These are phyloP conservation scores for Hydrophis major DNA, from an alignment of 2,797 vertebrate species.

Conservation along the genomic window DNA sequence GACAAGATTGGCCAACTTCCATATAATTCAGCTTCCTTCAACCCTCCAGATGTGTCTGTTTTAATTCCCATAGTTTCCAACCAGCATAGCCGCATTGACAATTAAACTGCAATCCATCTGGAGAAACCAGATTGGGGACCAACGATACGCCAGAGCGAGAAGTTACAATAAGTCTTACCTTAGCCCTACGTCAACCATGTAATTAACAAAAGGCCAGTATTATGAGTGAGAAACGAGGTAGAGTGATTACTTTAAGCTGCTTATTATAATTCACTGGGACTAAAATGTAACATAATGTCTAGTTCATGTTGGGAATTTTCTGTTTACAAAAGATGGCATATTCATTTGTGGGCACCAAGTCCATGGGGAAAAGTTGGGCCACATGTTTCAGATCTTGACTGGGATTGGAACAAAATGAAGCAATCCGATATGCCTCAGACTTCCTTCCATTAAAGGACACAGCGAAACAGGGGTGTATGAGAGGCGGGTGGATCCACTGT, in stretches of 20 bases:
- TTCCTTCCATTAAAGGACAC: background rate
- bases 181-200: background rate
- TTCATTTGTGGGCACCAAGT: background rate
- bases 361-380: background rate
- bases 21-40: background rate
- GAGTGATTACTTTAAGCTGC: background rate
- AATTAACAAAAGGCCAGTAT: background rate
- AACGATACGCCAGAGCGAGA: background rate
- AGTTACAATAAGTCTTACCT: background rate
- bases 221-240: background rate
- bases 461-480: background rate
- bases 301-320: background rate
- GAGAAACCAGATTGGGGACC: background rate
- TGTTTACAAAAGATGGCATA: background rate
- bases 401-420: background rate
- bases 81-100: background rate
- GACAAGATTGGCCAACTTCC: background rate
- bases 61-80: background rate
- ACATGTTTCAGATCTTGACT: background rate
- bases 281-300: background rate
- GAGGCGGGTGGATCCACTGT: background rate
- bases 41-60: background rate
- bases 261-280: background rate
- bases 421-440: background rate
- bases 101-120: background rate